Evolutionary conservation across 2,888 invertebrate species (phyloP).

Genomic region (Horisme vitalbata): DNA sequence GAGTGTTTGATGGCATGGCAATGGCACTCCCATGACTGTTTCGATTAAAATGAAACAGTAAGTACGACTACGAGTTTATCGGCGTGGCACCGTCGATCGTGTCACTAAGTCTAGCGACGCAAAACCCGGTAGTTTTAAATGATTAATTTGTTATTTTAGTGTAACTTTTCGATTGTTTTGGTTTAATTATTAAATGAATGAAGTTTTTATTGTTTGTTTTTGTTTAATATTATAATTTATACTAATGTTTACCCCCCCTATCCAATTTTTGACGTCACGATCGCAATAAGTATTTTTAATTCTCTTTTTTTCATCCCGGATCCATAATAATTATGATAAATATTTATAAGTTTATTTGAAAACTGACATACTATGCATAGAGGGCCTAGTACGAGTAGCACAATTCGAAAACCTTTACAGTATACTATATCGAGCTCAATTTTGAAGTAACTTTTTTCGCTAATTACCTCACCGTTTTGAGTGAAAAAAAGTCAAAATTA

Average conservation of each 20-base stretch:
- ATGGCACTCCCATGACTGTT: constrained; percentile 17
- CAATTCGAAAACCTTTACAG: too few species aligned
- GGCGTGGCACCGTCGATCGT: constrained; percentile 7
- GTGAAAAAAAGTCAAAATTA: too few species aligned
- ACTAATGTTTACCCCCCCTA: not conserved
- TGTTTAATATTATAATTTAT: not conserved
- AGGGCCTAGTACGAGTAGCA: too few species aligned
- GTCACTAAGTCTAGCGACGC: constrained; percentile 7
- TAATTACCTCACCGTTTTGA: too few species aligned
- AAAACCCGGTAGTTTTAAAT: constrained; percentile 9
- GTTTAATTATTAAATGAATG: not conserved
- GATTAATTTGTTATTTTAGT: not conserved
- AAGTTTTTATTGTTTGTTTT: not conserved
- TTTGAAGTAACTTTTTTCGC: too few species aligned
- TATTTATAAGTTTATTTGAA: too few species aligned
- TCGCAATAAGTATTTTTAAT: too few species aligned
- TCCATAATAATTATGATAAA: too few species aligned
- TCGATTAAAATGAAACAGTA: constrained; percentile 17
- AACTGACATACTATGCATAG: too few species aligned
- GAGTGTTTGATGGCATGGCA: constrained; percentile 11
- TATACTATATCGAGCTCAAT: too few species aligned
- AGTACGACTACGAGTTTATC: constrained; percentile 11
- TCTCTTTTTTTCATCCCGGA: too few species aligned
- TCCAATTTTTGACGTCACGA: too few species aligned
- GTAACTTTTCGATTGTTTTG: not conserved